phyloP scores from a whole-genome alignment of 2,113 vertebrate genomes.

The Amazona guildingii region DNA sequence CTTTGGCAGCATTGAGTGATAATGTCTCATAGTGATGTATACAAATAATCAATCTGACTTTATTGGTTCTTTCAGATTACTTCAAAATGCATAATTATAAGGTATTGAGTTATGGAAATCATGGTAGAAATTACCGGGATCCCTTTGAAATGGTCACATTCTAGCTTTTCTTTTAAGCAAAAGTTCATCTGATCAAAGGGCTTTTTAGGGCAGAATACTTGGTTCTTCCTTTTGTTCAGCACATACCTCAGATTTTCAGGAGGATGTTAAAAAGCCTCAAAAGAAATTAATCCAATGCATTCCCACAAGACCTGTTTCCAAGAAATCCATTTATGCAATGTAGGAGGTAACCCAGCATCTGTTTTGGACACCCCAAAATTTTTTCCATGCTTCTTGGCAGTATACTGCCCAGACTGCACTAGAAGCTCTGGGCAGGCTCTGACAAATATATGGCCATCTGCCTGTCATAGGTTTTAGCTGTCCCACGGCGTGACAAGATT shows the following conservation, averaged over 20 bases:
- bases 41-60: slow-evolving; percentile 36
- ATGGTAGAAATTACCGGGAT: neutral
- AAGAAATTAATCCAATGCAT: neutral
- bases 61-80: slow-evolving; percentile 37
- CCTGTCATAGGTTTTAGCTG: neutral
- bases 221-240: neutral
- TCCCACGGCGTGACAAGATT: neutral
- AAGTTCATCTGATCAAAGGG: neutral
- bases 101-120: slow-evolving; percentile 16
- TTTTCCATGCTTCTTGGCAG: neutral
- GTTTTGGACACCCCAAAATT: neutral
- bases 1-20: slow-evolving; percentile 11
- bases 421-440: neutral
- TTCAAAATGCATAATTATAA: slow-evolving; percentile 4
- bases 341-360: neutral
- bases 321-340: neutral
- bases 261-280: neutral
- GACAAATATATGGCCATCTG: neutral
- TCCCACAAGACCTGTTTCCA: neutral
- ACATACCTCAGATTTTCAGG: neutral
- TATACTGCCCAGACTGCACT: neutral
- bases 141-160: slow-evolving; percentile 10
- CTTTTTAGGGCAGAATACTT: neutral
- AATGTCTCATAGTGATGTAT: neutral
- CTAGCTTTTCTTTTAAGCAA: neutral